Conservation (phyloP, 1,140 invertebrate species). For the Meloidogyne chitwoodi region DNA sequence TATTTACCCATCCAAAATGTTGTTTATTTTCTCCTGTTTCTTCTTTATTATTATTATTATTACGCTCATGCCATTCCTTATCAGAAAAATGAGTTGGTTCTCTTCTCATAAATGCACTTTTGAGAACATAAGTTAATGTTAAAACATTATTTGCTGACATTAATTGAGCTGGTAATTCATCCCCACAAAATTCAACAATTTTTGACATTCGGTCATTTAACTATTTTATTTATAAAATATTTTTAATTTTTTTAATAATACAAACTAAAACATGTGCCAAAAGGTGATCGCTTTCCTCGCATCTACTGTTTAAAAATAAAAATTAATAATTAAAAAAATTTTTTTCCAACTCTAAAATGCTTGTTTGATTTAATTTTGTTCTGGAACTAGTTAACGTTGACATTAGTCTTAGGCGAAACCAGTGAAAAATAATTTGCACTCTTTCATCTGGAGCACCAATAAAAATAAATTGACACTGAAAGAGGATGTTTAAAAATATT, state of each 20-base stretch:
- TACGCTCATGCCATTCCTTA: neutral
- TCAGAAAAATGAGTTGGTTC: neutral
- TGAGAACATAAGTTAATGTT: conserved; percentile 55
- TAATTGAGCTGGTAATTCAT: conserved; percentile 48
- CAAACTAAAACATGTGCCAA: conserved; percentile 56
- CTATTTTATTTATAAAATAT: neutral
- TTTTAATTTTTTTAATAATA: conserved; percentile 1
- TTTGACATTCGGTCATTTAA: conserved; percentile 49
- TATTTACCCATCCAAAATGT: conserved; percentile 25
- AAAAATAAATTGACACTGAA: conserved; percentile 54
- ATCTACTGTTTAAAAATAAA: conserved; percentile 37
- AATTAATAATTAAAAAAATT: neutral
- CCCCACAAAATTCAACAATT: conserved; percentile 54
- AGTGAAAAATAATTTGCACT: conserved; percentile 43
- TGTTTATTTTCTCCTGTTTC: conserved; percentile 22
- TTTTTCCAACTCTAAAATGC: neutral
- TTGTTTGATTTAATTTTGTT: conserved; percentile 8
- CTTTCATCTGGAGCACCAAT: conserved; percentile 45
- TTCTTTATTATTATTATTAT: neutral
- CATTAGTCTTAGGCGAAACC: conserved; percentile 31
- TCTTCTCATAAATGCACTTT: conserved; percentile 16
- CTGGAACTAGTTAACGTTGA: neutral
- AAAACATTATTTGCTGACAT: conserved; percentile 56
- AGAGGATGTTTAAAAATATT: neutral
- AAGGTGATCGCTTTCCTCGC: conserved; percentile 54